phyloP scores from a whole-genome alignment of 2,888 invertebrate genomes.

The Hyposoter dolosus region DNA sequence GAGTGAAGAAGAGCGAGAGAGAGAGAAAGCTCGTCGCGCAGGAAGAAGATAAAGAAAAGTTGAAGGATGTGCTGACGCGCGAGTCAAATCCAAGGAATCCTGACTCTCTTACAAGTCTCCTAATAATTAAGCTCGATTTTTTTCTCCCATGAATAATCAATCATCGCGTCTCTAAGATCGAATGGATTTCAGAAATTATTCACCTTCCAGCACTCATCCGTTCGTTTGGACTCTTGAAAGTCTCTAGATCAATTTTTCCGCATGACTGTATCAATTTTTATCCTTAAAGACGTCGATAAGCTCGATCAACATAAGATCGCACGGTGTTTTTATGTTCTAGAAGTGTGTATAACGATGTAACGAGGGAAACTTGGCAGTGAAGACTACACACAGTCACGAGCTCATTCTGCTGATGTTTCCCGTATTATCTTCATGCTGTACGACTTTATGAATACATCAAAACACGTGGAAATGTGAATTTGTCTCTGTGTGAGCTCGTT shows the following conservation, averaged over 20 bases:
- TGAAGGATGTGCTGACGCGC: background rate
- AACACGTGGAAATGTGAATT: background rate
- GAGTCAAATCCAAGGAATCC: background rate
- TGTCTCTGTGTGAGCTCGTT: background rate
- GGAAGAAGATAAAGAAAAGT: background rate
- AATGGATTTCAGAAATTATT: background rate
- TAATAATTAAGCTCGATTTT: background rate
- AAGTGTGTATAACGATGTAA: background rate
- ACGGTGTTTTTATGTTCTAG: background rate
- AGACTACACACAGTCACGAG: conserved; percentile 8
- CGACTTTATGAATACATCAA: background rate
- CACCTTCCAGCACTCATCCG: background rate
- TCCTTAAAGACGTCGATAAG: background rate
- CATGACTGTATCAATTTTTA: background rate
- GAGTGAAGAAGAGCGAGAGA: background rate
- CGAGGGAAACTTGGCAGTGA: background rate
- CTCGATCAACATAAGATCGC: conserved; percentile 1
- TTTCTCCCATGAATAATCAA: background rate
- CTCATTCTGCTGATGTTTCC: background rate
- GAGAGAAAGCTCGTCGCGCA: background rate
- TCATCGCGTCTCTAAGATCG: background rate
- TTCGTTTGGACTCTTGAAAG: background rate
- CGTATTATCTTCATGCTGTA: background rate
- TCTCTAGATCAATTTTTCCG: background rate
- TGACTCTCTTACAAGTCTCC: background rate